These are phyloP conservation scores for Anthonomus grandis DNA, from an alignment of 1,140 invertebrate genomes.

Conservation along the genomic window DNA sequence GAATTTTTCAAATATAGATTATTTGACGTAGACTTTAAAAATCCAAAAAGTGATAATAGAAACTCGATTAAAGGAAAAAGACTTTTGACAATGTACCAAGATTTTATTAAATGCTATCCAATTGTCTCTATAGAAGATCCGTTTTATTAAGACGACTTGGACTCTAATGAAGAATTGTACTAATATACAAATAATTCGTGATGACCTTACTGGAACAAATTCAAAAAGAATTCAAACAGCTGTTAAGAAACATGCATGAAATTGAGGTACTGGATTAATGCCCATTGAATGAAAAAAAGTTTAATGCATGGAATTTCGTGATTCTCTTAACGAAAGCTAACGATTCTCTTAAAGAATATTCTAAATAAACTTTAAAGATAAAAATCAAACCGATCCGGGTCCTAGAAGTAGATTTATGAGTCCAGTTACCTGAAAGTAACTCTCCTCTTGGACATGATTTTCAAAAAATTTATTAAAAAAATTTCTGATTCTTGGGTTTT, in stretches of 20 bases:
- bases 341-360: no score
- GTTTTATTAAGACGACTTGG: constrained; percentile 98
- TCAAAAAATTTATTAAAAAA: no score
- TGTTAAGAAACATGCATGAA: constrained; percentile 96
- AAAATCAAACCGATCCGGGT: no score
- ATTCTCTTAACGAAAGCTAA: no score
- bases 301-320: no score
- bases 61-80: constrained; percentile 78
- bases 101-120: constrained; percentile 92
- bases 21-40: constrained; percentile 99
- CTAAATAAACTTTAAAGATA: no score
- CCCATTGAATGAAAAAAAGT: no score
- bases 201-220: constrained; percentile 93
- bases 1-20: constrained; percentile 86
- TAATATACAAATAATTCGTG: constrained; percentile 83
- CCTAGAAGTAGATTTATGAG: no score
- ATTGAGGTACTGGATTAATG: no score
- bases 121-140: constrained; percentile 99
- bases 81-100: constrained; percentile 82
- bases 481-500: no score
- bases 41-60: constrained; percentile 80
- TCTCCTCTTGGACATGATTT: no score
- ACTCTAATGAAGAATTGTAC: constrained; percentile 73
- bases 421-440: no score
- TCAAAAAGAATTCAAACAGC: constrained; percentile 92